phyloP scores from a whole-genome alignment of 1,140 invertebrate species.

The Hormaphis cornu region DNA sequence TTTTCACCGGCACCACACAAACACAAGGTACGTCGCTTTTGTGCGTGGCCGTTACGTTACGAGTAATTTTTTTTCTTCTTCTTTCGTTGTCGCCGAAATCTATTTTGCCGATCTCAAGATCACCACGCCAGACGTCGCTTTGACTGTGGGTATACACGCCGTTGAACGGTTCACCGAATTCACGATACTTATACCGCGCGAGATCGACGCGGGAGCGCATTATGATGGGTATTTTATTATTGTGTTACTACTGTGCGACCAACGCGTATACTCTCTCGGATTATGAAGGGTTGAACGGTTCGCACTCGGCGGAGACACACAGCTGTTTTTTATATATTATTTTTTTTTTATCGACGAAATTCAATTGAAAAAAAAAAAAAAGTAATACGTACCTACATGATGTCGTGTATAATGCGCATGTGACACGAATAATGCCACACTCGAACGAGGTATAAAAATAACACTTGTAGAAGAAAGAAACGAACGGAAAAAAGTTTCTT shows the following conservation, averaged over 20 bases:
- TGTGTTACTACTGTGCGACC: neutral
- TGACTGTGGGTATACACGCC: slow-evolving; percentile 4
- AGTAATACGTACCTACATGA: neutral
- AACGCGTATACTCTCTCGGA: neutral
- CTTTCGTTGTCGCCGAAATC: neutral
- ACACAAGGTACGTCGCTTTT: too few relatives aligned
- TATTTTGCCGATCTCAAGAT: neutral
- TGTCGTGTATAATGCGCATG: too few relatives aligned
- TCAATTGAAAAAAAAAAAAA: slow-evolving; percentile 2
- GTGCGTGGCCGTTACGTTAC: too few relatives aligned
- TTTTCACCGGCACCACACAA: too few relatives aligned
- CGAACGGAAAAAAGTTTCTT: too few relatives aligned
- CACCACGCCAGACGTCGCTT: slow-evolving; percentile 22
- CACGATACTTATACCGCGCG: too few relatives aligned
- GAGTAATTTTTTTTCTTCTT: neutral
- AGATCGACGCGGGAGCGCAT: slow-evolving; percentile 2
- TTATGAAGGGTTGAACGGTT: slow-evolving; percentile 27
- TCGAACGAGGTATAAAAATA: too few relatives aligned
- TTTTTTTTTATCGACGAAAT: slow-evolving; percentile 19
- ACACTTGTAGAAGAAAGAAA: too few relatives aligned
- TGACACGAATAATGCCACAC: neutral
- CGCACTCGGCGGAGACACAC: neutral
- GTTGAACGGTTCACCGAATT: slow-evolving; percentile 17
- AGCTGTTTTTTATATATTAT: too few relatives aligned
- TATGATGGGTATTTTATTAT: neutral